Conservation (phyloP, 2,888 invertebrate genomes). For the Baronia brevicornis region DNA sequence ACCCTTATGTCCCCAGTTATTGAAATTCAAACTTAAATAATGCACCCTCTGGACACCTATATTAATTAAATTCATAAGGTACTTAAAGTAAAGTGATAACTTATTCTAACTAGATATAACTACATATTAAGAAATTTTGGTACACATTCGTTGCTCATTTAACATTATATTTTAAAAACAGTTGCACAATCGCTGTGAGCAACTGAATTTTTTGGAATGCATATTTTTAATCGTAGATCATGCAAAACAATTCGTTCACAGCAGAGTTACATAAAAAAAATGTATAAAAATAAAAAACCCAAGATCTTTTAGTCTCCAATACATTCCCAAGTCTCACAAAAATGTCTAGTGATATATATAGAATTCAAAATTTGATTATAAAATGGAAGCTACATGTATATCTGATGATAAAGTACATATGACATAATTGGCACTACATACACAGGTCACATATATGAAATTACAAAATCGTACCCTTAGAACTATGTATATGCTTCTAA, state of each 20-base stretch:
- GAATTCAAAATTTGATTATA: slow-evolving; percentile 37
- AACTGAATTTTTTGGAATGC: slow-evolving; percentile 61
- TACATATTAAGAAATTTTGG: slow-evolving; percentile 67
- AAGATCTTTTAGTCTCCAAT: slow-evolving; percentile 37
- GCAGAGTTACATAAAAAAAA: slow-evolving; percentile 15
- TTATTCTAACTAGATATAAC: slow-evolving; percentile 63
- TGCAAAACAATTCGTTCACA: slow-evolving; percentile 20
- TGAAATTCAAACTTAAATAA: no score
- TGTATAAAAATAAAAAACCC: slow-evolving; percentile 22
- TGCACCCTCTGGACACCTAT: slow-evolving; percentile 10
- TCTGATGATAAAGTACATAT: slow-evolving; percentile 37
- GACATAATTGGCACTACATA: slow-evolving; percentile 68
- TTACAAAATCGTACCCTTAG: slow-evolving; percentile 43
- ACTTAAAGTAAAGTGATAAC: slow-evolving; percentile 44
- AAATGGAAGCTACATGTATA: slow-evolving; percentile 43
- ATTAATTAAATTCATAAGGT: slow-evolving; percentile 27
- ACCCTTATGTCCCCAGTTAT: no score
- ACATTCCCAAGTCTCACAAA: slow-evolving; percentile 19
- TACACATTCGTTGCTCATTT: slow-evolving; percentile 71
- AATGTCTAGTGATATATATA: slow-evolving; percentile 24
- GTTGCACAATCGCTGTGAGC: slow-evolving; percentile 22
- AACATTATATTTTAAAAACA: slow-evolving; percentile 24
- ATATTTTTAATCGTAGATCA: slow-evolving; percentile 35
- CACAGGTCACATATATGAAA: slow-evolving; percentile 64
- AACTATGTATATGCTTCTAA: slow-evolving; percentile 33